A percentile compares a stretch with the other conserved stretches of the same genome.
Evolutionary conservation across 2,888 invertebrate species (phyloP).

Genomic region (Agelastica alni): DNA sequence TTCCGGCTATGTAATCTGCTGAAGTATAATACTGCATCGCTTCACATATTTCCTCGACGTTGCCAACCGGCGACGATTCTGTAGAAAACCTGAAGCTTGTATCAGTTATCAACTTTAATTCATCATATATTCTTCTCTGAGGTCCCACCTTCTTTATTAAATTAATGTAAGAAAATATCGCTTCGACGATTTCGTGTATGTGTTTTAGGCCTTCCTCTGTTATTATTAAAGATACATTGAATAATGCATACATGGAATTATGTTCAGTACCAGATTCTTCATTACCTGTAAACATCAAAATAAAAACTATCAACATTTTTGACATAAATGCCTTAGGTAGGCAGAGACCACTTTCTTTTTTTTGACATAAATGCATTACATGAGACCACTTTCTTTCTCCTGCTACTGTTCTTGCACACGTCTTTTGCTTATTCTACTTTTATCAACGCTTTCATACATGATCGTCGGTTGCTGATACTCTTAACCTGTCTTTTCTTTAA

Average conservation of each 20-base stretch:
- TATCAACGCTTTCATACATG: too few relatives aligned
- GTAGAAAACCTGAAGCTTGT: constrained; percentile 73
- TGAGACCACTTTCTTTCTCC: too few relatives aligned
- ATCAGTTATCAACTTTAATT: constrained; percentile 76
- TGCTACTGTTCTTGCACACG: too few relatives aligned
- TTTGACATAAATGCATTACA: too few relatives aligned
- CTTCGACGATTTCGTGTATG: constrained; percentile 72
- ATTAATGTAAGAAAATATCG: constrained; percentile 78
- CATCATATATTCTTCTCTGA: constrained; percentile 70
- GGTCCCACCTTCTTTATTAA: constrained; percentile 72
- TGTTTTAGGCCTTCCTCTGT: constrained; percentile 78
- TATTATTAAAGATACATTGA: constrained; percentile 72
- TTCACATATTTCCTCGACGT: constrained; percentile 76
- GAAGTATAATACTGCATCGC: constrained; percentile 82
- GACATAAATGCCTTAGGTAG: too few relatives aligned
- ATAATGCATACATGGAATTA: constrained; percentile 77
- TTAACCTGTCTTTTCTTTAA: too few relatives aligned
- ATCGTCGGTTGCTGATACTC: too few relatives aligned
- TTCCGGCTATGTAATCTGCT: constrained; percentile 78
- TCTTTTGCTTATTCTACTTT: too few relatives aligned
- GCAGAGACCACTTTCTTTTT: too few relatives aligned
- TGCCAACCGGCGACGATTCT: constrained; percentile 73
- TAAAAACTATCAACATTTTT: too few relatives aligned
- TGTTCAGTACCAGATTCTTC: constrained; percentile 77
- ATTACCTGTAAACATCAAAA: constrained; percentile 63